These are phyloP conservation scores for Planococcus citri DNA, from an alignment of 1,140 invertebrate genomes.

Conservation along the genomic window DNA sequence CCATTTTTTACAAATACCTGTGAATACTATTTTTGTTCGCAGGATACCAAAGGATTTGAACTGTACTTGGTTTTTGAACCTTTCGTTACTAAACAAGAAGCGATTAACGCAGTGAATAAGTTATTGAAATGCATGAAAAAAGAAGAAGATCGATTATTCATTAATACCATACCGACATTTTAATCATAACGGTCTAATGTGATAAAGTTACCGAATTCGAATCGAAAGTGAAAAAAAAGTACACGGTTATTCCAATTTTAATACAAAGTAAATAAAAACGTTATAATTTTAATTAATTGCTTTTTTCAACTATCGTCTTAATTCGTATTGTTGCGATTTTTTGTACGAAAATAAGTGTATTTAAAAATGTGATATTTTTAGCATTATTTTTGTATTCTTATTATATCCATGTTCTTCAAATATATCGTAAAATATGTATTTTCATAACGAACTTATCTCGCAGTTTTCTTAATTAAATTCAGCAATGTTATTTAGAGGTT, in stretches of 20 bases:
- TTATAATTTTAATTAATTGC: too few species aligned
- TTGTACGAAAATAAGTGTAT: background rate
- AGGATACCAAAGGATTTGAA: constrained; percentile 82
- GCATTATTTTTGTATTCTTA: background rate
- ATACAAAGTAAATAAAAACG: too few species aligned
- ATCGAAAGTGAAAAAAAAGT: too few species aligned
- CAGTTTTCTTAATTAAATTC: too few species aligned
- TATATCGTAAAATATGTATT: background rate
- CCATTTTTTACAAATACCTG: constrained; percentile 20
- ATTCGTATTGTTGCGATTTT: background rate
- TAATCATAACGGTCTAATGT: constrained; percentile 21
- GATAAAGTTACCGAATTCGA: background rate
- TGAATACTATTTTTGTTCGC: constrained; percentile 30
- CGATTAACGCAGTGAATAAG: constrained; percentile 77
- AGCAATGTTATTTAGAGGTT: too few species aligned
- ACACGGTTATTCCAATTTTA: background rate
- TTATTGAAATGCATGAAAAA: constrained; percentile 87
- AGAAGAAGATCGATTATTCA: constrained; percentile 84
- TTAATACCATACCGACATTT: constrained; percentile 77
- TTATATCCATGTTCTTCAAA: background rate
- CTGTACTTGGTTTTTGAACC: constrained; percentile 87
- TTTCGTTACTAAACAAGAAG: constrained; percentile 66
- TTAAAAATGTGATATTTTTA: background rate
- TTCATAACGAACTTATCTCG: background rate
- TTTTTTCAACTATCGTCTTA: background rate